Evolutionary conservation across 1,140 invertebrate species (phyloP), one percentile per base, ranked within the genome.

Genomic region (Mamestra configurata): DNA sequence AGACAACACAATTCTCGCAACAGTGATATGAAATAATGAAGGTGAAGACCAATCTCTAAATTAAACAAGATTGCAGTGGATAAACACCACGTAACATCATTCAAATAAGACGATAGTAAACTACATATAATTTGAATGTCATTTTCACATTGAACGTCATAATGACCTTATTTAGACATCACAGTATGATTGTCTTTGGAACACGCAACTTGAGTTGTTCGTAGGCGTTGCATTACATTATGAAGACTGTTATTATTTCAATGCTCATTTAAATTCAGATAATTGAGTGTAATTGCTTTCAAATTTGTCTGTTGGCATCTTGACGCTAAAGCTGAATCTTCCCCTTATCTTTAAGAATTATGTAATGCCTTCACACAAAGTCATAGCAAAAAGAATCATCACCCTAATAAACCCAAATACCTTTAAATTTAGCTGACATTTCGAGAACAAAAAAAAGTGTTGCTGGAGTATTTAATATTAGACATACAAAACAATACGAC

Each of bases 141-240:
- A 75, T 75, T 75, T 35, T 75, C 53, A 57, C 71, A 59, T 75
- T 75, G 71, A 59, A 66, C 35, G 13, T 53, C 24, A 53, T 22
- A 35, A 75, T 61, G 24, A 20, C 20, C 37, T 75, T 59, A 80
- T 80, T 76, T 68, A 76, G 51, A 70, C 57, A 73, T 79, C 59
- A 73, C 31, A 66, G 18, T 37, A 53, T 15, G 20, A 70, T 70
- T 46, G 66, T 66, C 61, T 43, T 27, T 31, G 15, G 1, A 35
- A 75, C 53, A 75, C 53, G 71, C 71, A 75, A 59, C 27, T 0
- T 3, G 37, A 11, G 22, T 20, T 61, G 18, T 75, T 57, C 6
- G 18, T n/a, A 49, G 66, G 66, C 66, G 46, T 53, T 27, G 18
- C 66, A 70, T 27, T 68, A 46, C 15, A 13, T 70, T n/a, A 0